phyloP scores from a whole-genome alignment of 2,797 vertebrate species.

The Adelosebastes latens region DNA sequence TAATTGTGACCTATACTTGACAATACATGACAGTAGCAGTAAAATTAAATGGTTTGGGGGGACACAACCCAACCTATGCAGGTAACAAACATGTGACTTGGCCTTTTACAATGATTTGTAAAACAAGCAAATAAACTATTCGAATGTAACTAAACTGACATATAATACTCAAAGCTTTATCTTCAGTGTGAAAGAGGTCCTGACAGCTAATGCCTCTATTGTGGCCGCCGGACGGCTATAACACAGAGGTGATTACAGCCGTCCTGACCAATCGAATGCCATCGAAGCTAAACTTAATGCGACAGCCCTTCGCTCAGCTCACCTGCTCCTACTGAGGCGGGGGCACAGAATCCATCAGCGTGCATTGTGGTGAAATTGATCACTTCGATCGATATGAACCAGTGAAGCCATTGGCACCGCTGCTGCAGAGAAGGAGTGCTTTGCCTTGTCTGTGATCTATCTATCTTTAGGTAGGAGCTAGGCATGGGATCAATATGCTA shows the following conservation, averaged over 20 bases:
- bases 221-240: constrained; percentile 65
- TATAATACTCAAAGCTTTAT: background rate
- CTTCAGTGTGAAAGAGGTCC: constrained; percentile 3
- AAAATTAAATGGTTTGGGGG: background rate
- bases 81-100: background rate
- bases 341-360: constrained; percentile 55
- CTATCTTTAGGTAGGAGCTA: constrained; percentile 70
- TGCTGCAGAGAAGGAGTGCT: constrained; percentile 47
- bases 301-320: constrained; percentile 56
- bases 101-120: background rate
- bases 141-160: background rate
- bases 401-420: constrained; percentile 50
- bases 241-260: constrained; percentile 69
- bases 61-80: no score
- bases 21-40: background rate
- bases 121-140: background rate
- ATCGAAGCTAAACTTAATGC: constrained; percentile 44
- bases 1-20: background rate
- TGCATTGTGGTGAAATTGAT: constrained; percentile 67
- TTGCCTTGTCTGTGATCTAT: constrained; percentile 62
- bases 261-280: constrained; percentile 71
- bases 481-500: constrained; percentile 69
- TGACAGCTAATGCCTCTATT: constrained; percentile 56
- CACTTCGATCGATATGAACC: constrained; percentile 61
- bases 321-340: constrained; percentile 26